These are phyloP conservation scores for Ophioninae sp. DNA, from an alignment of 2,888 invertebrate species.

Conservation along the genomic window DNA sequence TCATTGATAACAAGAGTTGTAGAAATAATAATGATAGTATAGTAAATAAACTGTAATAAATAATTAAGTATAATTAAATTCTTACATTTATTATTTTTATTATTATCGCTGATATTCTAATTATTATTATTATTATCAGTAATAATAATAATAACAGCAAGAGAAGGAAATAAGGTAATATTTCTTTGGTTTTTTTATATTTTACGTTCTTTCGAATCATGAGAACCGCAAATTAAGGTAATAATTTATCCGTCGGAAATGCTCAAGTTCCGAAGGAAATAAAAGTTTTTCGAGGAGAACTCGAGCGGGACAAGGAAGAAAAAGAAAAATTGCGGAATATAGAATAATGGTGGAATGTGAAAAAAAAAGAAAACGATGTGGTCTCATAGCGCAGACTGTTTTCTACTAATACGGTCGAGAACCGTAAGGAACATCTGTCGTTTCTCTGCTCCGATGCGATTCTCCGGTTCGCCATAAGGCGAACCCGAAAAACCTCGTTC, in stretches of 20 bases:
- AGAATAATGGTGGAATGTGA: constrained; percentile 44
- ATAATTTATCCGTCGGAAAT: background rate
- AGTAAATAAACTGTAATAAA: background rate
- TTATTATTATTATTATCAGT: background rate
- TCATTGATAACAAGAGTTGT: background rate
- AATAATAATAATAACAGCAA: background rate
- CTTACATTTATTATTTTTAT: background rate
- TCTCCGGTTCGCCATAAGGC: constrained; percentile 73
- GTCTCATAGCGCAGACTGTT: constrained; percentile 50
- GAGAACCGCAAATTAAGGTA: background rate
- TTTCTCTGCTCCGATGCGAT: constrained; percentile 51
- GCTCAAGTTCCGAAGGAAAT: background rate
- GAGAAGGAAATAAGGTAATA: background rate
- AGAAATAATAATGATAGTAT: background rate
- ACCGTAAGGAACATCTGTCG: constrained; percentile 71
- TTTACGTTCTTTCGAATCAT: background rate
- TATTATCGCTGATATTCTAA: background rate
- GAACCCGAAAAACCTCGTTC: constrained; percentile 73
- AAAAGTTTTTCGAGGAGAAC: constrained; percentile 1
- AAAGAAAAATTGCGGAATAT: constrained; percentile 51
- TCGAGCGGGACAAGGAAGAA: constrained; percentile 9
- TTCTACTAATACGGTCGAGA: constrained; percentile 48
- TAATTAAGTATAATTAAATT: background rate
- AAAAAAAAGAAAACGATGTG: constrained; percentile 34
- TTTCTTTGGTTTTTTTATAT: background rate